phyloP scores from a whole-genome alignment of 1,140 invertebrate species.

The Drosophila pandora region DNA sequence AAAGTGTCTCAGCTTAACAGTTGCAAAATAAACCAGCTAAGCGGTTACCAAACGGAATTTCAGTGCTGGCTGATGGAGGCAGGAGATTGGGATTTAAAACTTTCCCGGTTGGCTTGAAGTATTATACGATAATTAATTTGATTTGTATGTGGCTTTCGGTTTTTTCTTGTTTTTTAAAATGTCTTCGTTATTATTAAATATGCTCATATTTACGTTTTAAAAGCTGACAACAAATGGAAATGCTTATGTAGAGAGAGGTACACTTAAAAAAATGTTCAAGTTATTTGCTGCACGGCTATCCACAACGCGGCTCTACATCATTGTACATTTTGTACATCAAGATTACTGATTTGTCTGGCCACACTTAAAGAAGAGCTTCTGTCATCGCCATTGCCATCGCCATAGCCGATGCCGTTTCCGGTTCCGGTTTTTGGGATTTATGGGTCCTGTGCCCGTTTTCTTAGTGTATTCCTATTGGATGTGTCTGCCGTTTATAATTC shows the following conservation, averaged over 20 bases:
- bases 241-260: slow-evolving; percentile 73
- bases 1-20: slow-evolving; percentile 71
- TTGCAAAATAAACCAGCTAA: slow-evolving; percentile 73
- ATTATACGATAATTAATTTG: slow-evolving; percentile 26
- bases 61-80: slow-evolving; percentile 14
- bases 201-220: slow-evolving; percentile 74
- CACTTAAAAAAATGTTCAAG: slow-evolving; percentile 68
- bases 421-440: slow-evolving; percentile 7
- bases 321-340: slow-evolving; percentile 48
- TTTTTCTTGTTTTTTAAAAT: slow-evolving; percentile 58
- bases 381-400: slow-evolving; percentile 40
- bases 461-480: slow-evolving; percentile 26
- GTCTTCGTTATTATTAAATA: slow-evolving; percentile 58
- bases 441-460: slow-evolving; percentile 15
- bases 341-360: slow-evolving; percentile 67
- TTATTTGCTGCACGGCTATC: slow-evolving; percentile 11
- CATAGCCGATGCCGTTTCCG: slow-evolving; percentile 12
- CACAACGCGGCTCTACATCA: slow-evolving; percentile 35
- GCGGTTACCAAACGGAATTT: slow-evolving; percentile 24
- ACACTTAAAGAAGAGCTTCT: slow-evolving; percentile 20
- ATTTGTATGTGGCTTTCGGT: slow-evolving; percentile 14
- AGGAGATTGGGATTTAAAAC: slow-evolving; percentile 29
- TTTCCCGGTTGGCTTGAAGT: slow-evolving; percentile 29
- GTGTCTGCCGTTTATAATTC: slow-evolving; percentile 41
- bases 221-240: slow-evolving; percentile 82